Evolutionary conservation across 1,140 invertebrate species (phyloP), one percentile per base, ranked within the genome.

Genomic region (Drosophila orosa): DNA sequence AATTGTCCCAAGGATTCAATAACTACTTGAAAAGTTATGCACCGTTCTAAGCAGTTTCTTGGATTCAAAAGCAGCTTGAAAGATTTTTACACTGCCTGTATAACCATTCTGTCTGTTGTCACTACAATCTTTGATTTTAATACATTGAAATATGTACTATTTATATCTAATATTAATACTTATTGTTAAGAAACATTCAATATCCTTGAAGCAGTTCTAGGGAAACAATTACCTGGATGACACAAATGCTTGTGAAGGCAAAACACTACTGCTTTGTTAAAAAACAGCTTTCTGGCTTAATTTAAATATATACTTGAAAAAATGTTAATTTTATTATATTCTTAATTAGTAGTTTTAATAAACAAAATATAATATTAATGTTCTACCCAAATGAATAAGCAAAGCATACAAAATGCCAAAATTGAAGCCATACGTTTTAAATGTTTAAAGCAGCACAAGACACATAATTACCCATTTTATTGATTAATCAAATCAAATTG

Each of bases 391-490:
- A 22, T 17, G 5, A 22, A 39, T 22, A 6, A 7, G 15, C 5
- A 29, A 39, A 19, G 25, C 24, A 54, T n/a, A 17, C 24, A 25
- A 40, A 33, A 56, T 56, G 48, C 31, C 9, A 31, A 35, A 35
- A n/a, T 5, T 27, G 2, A 58, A 62, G 59, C 48, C 12, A 27
- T 37, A 8, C 5, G 17, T 39, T 39, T 61, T 27, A 0, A n/a
- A 9, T 27, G 58, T 37, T 37, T 27, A 56, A 55, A 67, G 66
- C 39, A 29, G 10, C 37, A 35, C n/a, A 27, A 8, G 0, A 17
- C 40, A 73, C 22, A 68, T 83, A 84, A 57, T 83, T 83, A 83
- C 80, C 80, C 80, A 83, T 83, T 66, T 58, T 47, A 31, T 60
- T 45, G 58, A 39, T 59, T 42, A 44, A 45, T 52, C 35, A 67